Base-by-base conservation (phyloP, 1,140 invertebrate species). In the Drosophila erecta region DNA sequence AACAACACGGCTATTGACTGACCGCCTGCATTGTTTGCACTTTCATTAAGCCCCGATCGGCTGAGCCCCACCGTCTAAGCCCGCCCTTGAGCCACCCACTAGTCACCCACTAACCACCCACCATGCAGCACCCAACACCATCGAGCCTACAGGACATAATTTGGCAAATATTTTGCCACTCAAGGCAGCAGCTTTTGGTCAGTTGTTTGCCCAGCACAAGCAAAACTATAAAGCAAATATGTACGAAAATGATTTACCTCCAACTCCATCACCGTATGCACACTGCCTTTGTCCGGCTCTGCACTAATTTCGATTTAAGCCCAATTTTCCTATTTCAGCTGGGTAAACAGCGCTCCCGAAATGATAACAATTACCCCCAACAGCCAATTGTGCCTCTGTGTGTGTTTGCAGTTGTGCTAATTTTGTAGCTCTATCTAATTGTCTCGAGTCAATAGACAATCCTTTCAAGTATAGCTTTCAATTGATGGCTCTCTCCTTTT, bases 151-250 rank as follows among this genome's bases (percentile, higher is more conserved):
- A 53, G 27, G 33, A 78, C 66, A 80, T 77, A 77, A 70, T 85
- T 81, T 47, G 46, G 77, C 56, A 86, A 85, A 85, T 78, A 76
- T 87, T 87, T 79, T 83, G 61, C 41, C 83, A 79, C 83, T 86
- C 75, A 86, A 79, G 84, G 75, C 75, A 79, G 59, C 66, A 58
- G 73, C 73, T 76, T 86, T 79, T 72, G 58, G 75, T 38, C 58
- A 44, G 44, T 62, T 56, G 71, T 81, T 60, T 47, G 40, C 22
- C 57, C 46, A 43, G 64, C 56, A 55, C 60, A 83, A 81, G 79
- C 73, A 79, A 57, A 54, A 54, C 57, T 75, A 74, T 85, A 75
- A 78, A 71, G 64, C 72, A 76, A 80, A 72, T 71, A 76, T 53
- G 24, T 73, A 30, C 54, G n/a, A 24, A 24, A 73, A 46, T 61